Conservation (phyloP, 1,140 invertebrate species). For the Ericerus pela region DNA sequence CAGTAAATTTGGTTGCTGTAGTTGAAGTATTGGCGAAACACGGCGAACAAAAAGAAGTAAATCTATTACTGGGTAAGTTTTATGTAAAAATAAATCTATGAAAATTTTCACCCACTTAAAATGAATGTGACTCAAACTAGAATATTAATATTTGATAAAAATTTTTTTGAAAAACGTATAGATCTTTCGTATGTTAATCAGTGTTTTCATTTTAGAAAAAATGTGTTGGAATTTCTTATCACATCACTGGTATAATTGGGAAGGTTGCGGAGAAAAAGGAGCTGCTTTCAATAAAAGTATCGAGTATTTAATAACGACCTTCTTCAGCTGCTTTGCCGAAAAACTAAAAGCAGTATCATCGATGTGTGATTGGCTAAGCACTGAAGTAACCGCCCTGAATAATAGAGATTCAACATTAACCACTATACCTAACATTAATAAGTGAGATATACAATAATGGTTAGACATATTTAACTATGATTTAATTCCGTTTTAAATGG, state of each 20-base stretch:
- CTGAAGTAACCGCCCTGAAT: conserved; percentile 20
- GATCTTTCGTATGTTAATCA: not conserved
- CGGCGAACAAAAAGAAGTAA: not conserved
- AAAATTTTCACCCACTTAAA: not conserved
- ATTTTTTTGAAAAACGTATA: not conserved
- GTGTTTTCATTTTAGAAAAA: conserved; percentile 25
- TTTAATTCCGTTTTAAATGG: not conserved
- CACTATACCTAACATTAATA: conserved; percentile 24
- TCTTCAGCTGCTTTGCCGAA: conserved; percentile 18
- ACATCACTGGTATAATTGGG: conserved; percentile 37
- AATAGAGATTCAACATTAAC: conserved; percentile 20
- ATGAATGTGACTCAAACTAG: not conserved
- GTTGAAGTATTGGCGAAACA: conserved; percentile 18
- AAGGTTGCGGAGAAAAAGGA: conserved; percentile 36
- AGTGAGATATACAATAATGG: conserved; percentile 18
- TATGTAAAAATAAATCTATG: not conserved
- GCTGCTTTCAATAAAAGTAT: conserved; percentile 37
- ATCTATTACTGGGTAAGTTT: conserved; percentile 12
- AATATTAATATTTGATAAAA: not conserved
- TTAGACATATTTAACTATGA: not conserved
- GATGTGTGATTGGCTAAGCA: conserved; percentile 19
- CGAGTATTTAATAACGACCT: conserved; percentile 26
- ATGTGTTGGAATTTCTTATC: conserved; percentile 36
- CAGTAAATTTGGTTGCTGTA: conserved; percentile 20
- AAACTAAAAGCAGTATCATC: conserved; percentile 16